Conservation (phyloP, 2,797 vertebrate species). For the Calcarius lapponicus region DNA sequence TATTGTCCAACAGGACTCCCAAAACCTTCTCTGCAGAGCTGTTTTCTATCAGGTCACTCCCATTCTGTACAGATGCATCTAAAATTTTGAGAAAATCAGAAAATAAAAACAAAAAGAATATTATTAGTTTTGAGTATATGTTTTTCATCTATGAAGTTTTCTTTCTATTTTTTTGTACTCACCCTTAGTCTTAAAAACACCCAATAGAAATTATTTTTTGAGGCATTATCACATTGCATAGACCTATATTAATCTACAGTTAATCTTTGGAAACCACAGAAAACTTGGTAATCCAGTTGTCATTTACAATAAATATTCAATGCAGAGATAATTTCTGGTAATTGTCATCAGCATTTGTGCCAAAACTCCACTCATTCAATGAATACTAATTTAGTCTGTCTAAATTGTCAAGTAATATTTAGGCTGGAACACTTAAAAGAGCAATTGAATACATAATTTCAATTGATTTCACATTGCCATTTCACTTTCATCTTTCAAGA, state of each 20-base stretch:
- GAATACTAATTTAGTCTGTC: neutral
- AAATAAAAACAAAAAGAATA: neutral
- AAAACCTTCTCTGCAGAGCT: neutral
- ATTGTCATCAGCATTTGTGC: neutral
- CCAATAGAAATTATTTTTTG: neutral
- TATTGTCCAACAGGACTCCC: neutral
- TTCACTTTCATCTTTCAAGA: neutral
- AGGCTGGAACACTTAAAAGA: neutral
- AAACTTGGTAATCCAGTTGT: neutral
- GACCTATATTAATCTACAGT: neutral
- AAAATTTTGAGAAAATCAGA: neutral
- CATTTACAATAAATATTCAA: neutral
- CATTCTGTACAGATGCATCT: neutral
- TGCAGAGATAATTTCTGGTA: neutral
- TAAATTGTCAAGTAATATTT: slow-evolving; percentile 10
- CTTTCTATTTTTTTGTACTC: neutral
- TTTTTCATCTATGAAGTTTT: neutral
- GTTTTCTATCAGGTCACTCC: neutral
- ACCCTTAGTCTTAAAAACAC: neutral
- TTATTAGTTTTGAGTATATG: neutral
- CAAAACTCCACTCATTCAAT: neutral
- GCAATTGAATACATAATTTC: slow-evolving; percentile 1
- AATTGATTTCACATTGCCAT: neutral
- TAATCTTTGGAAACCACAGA: neutral
- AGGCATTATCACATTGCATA: neutral